These are phyloP conservation scores for Laspeyria flexula DNA, from an alignment of 2,888 invertebrate genomes.

Conservation along the genomic window DNA sequence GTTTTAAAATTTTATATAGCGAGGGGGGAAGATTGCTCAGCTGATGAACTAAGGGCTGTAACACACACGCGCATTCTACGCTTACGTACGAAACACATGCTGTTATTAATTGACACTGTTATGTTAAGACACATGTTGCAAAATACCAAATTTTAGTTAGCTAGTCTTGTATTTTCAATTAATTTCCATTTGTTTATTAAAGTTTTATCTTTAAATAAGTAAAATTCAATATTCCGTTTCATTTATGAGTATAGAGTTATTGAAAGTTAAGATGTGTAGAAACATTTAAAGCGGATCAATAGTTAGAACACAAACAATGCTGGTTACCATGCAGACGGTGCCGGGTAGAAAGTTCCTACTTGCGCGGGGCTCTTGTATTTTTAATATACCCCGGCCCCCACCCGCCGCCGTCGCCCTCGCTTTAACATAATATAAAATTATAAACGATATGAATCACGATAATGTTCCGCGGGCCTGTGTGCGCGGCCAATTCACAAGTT, in stretches of 20 bases:
- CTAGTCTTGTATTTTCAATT: not conserved
- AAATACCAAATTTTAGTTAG: too few species aligned
- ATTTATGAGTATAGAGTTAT: slow-evolving; percentile 1
- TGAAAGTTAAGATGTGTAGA: slow-evolving; percentile 38
- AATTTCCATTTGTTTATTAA: too few species aligned
- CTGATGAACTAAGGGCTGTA: slow-evolving; percentile 28
- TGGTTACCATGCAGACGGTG: slow-evolving; percentile 77
- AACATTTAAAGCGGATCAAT: slow-evolving; percentile 68
- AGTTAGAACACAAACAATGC: slow-evolving; percentile 78
- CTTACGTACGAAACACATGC: not conserved
- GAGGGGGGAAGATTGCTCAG: slow-evolving; percentile 24
- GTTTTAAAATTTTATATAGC: slow-evolving; percentile 38
- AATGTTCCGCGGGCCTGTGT: slow-evolving; percentile 77
- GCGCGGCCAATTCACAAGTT: slow-evolving; percentile 84
- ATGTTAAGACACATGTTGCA: too few species aligned
- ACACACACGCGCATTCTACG: slow-evolving; percentile 9
- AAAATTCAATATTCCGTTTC: too few species aligned
- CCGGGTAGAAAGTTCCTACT: slow-evolving; percentile 64
- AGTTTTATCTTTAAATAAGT: too few species aligned
- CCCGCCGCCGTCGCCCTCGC: slow-evolving; percentile 52
- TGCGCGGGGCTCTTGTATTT: slow-evolving; percentile 77
- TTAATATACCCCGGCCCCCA: slow-evolving; percentile 74
- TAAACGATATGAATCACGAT: slow-evolving; percentile 86
- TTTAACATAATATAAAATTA: slow-evolving; percentile 86
- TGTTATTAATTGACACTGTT: too few species aligned